Evolutionary conservation across 2,888 invertebrate species (phyloP), one percentile per base, ranked within the genome.

Genomic region (Toxonevra muliebris): DNA sequence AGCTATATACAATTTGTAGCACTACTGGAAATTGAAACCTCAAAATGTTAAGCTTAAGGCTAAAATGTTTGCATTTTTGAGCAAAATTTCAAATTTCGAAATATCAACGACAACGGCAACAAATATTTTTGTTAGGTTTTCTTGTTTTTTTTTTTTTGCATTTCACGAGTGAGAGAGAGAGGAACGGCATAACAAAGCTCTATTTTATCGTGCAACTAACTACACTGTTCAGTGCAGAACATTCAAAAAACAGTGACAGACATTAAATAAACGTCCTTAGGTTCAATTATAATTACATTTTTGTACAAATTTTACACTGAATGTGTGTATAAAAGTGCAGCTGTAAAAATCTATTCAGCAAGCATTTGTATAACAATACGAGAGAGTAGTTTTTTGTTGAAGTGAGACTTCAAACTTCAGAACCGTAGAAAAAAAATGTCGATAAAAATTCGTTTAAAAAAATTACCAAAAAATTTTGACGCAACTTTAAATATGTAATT

Each of bases 231-330:
- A n/a, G n/a, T n/a, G n/a, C n/a, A n/a, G n/a, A n/a, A 62, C 61
- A 66, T 62, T 20, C 30, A 53, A n/a, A n/a, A n/a, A n/a, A n/a
- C 45, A 58, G 53, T 41, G 52, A 57, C 45, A 57, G 50, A 55
- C 61, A 59, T 67, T 71, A 66, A 60, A 66, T 61, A 71, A 66
- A 69, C 65, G 68, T 64, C 62, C 66, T 62, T 66, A 70, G 71
- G 66, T 63, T 65, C 64, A 57, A 52, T 61, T 74, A 72, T 79
- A 79, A 77, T 79, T 80, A 76, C 78, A 80, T 76, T 80, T 79
- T 73, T 69, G 71, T 66, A 30, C 30, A 30, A 30, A 30, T 30
- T 30, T 30, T 4, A 30, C 30, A 7, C 30, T 30, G 3, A 30
- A 4, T 30, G 30, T 30, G 30, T 30, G 30, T 2, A 30, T 30